A percentile compares a stretch with the other conserved stretches of the same genome.
phyloP scores from a whole-genome alignment of 2,888 invertebrate species.

The Spilosoma lubricipeda region DNA sequence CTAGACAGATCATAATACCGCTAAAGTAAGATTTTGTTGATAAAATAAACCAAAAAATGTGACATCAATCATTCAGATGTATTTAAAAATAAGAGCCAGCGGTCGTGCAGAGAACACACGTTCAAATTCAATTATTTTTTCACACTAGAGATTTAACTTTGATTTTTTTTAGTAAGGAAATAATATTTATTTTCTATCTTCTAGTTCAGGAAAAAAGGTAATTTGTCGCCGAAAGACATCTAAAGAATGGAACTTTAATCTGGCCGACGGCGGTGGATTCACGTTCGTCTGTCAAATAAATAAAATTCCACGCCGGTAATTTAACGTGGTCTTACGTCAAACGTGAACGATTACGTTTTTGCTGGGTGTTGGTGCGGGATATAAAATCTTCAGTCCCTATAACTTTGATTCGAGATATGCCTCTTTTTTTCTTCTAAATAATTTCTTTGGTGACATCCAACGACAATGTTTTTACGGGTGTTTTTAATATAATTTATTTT shows the following conservation, averaged over 20 bases:
- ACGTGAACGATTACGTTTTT: constrained; percentile 63
- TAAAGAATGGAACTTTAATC: constrained; percentile 55
- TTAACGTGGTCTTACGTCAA: constrained; percentile 64
- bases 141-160: not conserved
- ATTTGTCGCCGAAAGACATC: constrained; percentile 52
- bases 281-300: constrained; percentile 62
- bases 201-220: constrained; percentile 46
- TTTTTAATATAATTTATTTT: not conserved
- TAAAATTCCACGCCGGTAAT: constrained; percentile 63
- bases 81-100: not conserved
- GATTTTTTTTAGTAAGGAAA: constrained; percentile 31
- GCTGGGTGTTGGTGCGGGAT: constrained; percentile 40
- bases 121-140: not conserved
- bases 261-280: constrained; percentile 40
- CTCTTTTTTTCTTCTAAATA: not conserved
- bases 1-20: too few species aligned
- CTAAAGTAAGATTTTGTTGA: too few species aligned
- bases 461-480: not conserved
- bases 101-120: not conserved
- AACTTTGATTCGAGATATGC: constrained; percentile 5
- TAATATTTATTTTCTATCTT: constrained; percentile 48
- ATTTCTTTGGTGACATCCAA: not conserved
- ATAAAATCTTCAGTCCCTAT: constrained; percentile 16
- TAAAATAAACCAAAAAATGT: too few species aligned
- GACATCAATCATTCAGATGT: not conserved